Evolutionary conservation across 1,140 invertebrate genomes (phyloP).

Genomic region (Zaprionus inermis): DNA sequence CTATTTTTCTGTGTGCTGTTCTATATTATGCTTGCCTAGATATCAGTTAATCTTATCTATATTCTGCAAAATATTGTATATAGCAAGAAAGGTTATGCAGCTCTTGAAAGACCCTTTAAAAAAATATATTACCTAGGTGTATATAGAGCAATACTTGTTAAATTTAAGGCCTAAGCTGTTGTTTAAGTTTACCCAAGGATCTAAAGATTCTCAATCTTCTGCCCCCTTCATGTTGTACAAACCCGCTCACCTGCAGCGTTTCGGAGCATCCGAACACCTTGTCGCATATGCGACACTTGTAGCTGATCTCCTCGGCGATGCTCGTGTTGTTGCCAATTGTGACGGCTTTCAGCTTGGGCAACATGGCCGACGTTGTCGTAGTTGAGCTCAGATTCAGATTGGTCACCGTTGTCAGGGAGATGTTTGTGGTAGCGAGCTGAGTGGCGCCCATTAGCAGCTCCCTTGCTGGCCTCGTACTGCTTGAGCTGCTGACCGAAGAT

Average conservation of each 20-base stretch:
- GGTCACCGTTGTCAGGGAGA: conserved; percentile 70
- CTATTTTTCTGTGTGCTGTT: no score
- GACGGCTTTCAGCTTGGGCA: conserved; percentile 17
- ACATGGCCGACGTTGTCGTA: conserved; percentile 10
- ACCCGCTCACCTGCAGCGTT: conserved; percentile 75
- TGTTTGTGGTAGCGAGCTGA: conserved; percentile 44
- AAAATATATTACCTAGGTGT: no score
- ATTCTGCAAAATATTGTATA: no score
- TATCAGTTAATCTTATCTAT: no score
- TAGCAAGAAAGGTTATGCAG: no score
- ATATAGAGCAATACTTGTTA: no score
- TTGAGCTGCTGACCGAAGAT: conserved; percentile 69
- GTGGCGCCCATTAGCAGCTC: conserved; percentile 36
- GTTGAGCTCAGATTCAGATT: conserved; percentile 62
- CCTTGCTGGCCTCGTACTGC: conserved; percentile 38
- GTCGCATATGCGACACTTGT: conserved; percentile 80
- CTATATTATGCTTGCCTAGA: no score
- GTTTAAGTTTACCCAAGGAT: neutral
- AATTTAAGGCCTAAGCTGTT: neutral
- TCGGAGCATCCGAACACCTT: conserved; percentile 82
- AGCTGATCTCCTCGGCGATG: conserved; percentile 73
- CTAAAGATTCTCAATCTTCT: neutral
- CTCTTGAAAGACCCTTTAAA: no score
- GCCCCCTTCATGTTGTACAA: neutral
- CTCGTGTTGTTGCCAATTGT: conserved; percentile 17